Base-by-base conservation (phyloP, 2,113 vertebrate species). In the Notiomystis cincta region DNA sequence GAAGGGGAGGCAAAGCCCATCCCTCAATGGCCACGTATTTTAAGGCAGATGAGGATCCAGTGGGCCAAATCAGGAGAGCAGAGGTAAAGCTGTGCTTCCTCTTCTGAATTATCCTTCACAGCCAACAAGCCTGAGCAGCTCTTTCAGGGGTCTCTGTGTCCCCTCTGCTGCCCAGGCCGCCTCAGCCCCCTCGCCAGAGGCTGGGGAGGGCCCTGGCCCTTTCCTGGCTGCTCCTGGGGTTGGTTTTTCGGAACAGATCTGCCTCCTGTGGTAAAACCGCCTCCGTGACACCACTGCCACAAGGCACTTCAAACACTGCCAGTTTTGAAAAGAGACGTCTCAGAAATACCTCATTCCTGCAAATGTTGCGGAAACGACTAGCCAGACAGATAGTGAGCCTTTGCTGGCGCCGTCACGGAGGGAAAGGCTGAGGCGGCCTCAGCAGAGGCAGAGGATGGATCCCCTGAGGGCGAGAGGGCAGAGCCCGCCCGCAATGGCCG, bases 351-450 rank as follows among this genome's bases (percentile, higher is more conserved):
- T 14, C 0, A 0, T 38, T 78, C 53, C 62, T 30, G 6, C 37
- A 21, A 23, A 24, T 40, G 15, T 21, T n/a, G 35, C 24, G 45
- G 38, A 24, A 76, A 47, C 0, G 2, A 25, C 27, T 0, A 17
- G 21, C 5, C 57, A 17, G 37, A 47, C 27, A 16, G 13, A 9
- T 48, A 38, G 13, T 0, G 23, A 33, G 44, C 6, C 31, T 24
- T 9, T 7, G 45, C 3, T 0, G 2, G 33, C 5, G 48, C 18
- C 42, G 35, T 17, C 45, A 5, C 23, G 24, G 19, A 20, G 2
- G 3, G 30, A 17, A 23, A 10, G 16, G 33, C 47, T 9, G 61
- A 44, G 37, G 42, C 2, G 3, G 30, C 51, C 53, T 16, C 54
- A 13, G 22, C n/a, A 17, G 14, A 22, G 37, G 31, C n/a, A 6